Percentiles rank a stretch among this genome's conserved stretches.
Evolutionary conservation across 2,797 vertebrate genomes (phyloP).

Genomic region (Pogoniulus pusillus): DNA sequence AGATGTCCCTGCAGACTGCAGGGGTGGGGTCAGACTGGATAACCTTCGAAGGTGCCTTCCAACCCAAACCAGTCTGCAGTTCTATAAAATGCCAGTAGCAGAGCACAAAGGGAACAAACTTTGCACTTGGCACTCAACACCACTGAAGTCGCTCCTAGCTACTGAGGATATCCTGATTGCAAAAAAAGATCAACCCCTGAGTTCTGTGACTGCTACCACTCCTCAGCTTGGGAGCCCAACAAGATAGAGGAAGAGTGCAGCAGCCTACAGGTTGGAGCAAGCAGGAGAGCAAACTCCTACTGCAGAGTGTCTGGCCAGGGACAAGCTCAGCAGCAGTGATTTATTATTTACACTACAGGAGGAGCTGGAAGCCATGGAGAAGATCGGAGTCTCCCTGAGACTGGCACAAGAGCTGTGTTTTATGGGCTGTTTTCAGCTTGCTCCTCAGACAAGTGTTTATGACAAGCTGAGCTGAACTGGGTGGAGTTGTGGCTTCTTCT

Average conservation of each 20-base stretch:
- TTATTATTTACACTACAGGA: constrained; percentile 5
- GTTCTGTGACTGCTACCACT: neutral
- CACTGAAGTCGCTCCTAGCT: neutral
- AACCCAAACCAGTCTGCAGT: too few species aligned
- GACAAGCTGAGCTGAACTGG: neutral
- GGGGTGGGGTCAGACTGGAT: too few species aligned
- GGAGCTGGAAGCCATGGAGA: neutral
- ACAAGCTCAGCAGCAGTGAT: constrained; percentile 15
- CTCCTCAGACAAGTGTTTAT: neutral
- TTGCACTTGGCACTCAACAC: neutral
- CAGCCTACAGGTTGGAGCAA: neutral
- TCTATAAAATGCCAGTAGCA: neutral
- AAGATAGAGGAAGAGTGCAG: neutral
- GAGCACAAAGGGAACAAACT: neutral
- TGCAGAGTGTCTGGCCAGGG: neutral
- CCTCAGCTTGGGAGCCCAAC: neutral
- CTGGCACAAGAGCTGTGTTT: neutral
- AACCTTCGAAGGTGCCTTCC: too few species aligned
- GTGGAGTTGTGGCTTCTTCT: neutral
- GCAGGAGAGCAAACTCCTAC: neutral
- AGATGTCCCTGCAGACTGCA: too few species aligned
- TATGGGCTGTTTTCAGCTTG: neutral
- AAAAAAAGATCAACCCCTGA: neutral
- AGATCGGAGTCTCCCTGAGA: neutral
- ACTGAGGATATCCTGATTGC: neutral